Evolutionary conservation across 2,113 vertebrate genomes (phyloP), one percentile per base, ranked within the genome.

Genomic region (Origma solitaria): DNA sequence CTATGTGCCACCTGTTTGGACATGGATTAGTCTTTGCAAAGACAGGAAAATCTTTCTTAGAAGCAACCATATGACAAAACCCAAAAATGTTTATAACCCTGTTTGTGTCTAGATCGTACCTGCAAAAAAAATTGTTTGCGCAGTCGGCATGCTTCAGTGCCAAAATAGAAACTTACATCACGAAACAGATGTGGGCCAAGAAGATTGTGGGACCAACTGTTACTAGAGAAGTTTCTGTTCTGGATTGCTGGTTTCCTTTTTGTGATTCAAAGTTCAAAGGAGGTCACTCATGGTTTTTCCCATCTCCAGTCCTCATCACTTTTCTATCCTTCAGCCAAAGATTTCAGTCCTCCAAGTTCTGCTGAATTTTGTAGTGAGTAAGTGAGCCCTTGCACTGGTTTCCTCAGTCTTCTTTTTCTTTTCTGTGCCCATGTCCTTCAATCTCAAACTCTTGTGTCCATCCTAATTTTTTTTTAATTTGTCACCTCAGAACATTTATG

Each of bases 11-110:
- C 9, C 28, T 51, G 10, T 76, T 49, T 82, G 70, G 40, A 57
- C 13, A 8, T 11, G 16, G 44, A 14, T 60, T 62, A 31, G 20
- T 64, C 62, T 69, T 88, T 47, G 30, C n/a, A 51, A 56, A 60
- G 58, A 16, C 64, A 62, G 23, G 14, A 80, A 73, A 80, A 57
- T 11, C 20, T n/a, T 66, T 51, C 42, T 78, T 57, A 65, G 44
- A 76, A 72, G 25, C 16, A 86, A 85, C 1, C 3, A 75, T 62
- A 71, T 58, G 10, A 42, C 16, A 68, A 78, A 71, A 9, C 17
- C 2, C 7, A 1, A 12, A 53, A 27, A 61, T 1, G 0, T 65
- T 56, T 73, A 31, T 50, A 80, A 31, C 9, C 4, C 18, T 18
- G 31, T 53, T 69, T 73, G 13, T 37, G 28, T 70, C 45, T 72